Conservation (phyloP, 2,888 invertebrate genomes). For the Silvanus unidentatus region DNA sequence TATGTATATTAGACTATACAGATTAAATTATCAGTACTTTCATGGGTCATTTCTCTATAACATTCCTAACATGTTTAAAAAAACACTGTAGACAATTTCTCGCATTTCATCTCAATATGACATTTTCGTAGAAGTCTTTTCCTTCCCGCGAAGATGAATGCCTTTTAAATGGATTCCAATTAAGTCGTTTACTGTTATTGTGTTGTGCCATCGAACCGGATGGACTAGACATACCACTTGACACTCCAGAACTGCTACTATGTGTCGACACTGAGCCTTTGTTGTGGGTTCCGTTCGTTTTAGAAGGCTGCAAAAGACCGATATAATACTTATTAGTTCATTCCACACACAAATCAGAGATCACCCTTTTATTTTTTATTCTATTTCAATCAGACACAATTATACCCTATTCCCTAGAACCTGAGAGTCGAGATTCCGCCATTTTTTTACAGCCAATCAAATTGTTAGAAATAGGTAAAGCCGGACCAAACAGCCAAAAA, state of each 20-base stretch:
- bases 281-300: slow-evolving; percentile 35
- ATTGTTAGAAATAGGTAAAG: background rate
- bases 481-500: too few relatives aligned
- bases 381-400: too few relatives aligned
- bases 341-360: too few relatives aligned
- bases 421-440: too few relatives aligned
- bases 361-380: too few relatives aligned
- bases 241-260: slow-evolving; percentile 54
- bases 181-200: slow-evolving; percentile 32
- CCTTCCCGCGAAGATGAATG: slow-evolving; percentile 54
- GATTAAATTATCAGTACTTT: slow-evolving; percentile 15
- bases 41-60: slow-evolving; percentile 8
- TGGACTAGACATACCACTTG: slow-evolving; percentile 55
- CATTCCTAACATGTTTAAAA: background rate
- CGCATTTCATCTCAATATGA: slow-evolving; percentile 38
- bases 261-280: slow-evolving; percentile 53
- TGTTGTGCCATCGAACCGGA: slow-evolving; percentile 52
- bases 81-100: background rate
- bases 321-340: too few relatives aligned
- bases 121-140: slow-evolving; percentile 46
- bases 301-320: slow-evolving; percentile 35
- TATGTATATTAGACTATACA: slow-evolving; percentile 12
- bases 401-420: slow-evolving; percentile 3
- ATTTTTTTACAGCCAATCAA: too few relatives aligned
- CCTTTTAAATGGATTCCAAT: slow-evolving; percentile 71